Evolutionary conservation across 2,113 vertebrate genomes (phyloP).

Genomic region (Peucedramus taeniatus): DNA sequence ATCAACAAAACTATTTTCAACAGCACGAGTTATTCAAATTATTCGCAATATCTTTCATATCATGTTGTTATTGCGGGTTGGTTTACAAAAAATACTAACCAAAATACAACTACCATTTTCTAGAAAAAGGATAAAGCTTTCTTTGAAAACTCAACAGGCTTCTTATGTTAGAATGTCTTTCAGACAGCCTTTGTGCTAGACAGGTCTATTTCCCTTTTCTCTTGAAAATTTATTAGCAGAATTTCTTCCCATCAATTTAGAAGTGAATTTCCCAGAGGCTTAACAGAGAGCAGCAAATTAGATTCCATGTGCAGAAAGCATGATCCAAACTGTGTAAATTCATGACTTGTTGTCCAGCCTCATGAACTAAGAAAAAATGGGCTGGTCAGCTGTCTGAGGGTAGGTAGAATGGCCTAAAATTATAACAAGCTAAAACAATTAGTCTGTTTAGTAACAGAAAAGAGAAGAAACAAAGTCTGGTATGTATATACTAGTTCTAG

Average conservation of each 20-base stretch:
- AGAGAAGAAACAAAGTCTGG: not conserved
- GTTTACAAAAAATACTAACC: not conserved
- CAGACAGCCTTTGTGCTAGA: not conserved
- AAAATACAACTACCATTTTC: not conserved
- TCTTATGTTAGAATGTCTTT: not conserved
- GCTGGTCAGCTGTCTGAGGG: not conserved
- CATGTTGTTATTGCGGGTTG: accelerated
- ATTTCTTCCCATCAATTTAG: not conserved
- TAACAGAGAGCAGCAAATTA: not conserved
- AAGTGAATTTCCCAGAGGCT: not conserved
- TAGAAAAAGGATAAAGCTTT: not conserved
- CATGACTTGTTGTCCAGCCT: not conserved
- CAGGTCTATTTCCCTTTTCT: not conserved
- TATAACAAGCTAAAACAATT: not conserved
- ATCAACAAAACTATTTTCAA: not conserved
- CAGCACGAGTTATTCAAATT: not conserved
- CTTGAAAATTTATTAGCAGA: not conserved
- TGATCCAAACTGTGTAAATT: not conserved
- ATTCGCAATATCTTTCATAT: not conserved
- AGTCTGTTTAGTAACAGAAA: not conserved
- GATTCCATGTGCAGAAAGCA: not conserved
- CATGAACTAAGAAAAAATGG: not conserved
- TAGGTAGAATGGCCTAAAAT: not conserved
- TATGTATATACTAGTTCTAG: not conserved
- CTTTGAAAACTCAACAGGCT: not conserved